These are phyloP conservation scores for Stegostoma tigrinum DNA, from an alignment of 2,113 vertebrate species.

Conservation along the genomic window DNA sequence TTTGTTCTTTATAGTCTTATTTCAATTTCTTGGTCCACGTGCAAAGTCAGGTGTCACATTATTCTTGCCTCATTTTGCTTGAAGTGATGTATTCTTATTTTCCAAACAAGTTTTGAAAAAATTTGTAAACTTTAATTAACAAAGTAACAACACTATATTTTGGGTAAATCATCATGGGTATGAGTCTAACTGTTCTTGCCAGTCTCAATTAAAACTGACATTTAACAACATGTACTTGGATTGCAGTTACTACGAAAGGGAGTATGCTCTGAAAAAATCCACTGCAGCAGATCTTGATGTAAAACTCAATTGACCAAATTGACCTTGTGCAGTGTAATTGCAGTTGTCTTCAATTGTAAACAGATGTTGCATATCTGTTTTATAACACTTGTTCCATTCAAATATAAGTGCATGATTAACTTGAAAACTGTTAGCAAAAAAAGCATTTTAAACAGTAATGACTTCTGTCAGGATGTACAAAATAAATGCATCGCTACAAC, in stretches of 20 bases:
- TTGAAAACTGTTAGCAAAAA: not conserved
- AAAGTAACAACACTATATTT: not conserved
- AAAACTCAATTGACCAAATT: conserved; percentile 79
- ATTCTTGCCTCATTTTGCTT: not conserved
- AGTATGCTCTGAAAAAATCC: not conserved
- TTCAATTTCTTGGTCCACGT: not conserved
- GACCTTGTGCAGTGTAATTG: conserved; percentile 83
- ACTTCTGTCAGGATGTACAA: not conserved
- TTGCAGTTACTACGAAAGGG: not conserved
- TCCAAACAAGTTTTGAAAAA: not conserved
- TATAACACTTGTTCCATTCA: conserved; percentile 40
- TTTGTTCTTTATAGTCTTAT: not conserved
- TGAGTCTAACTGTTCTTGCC: not conserved
- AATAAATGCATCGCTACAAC: not conserved
- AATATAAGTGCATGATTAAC: conserved; percentile 9
- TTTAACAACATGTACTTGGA: conserved; percentile 19
- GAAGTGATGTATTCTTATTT: not conserved
- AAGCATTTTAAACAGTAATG: not conserved
- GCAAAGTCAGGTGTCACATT: not conserved
- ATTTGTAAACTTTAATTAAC: not conserved
- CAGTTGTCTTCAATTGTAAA: conserved; percentile 93
- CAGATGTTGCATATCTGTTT: conserved; percentile 76
- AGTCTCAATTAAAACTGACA: conserved; percentile 24
- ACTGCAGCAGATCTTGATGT: conserved; percentile 35
- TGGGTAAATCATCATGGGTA: not conserved